phyloP scores from a whole-genome alignment of 2,888 invertebrate genomes.

The Ochlodes sylvanus region DNA sequence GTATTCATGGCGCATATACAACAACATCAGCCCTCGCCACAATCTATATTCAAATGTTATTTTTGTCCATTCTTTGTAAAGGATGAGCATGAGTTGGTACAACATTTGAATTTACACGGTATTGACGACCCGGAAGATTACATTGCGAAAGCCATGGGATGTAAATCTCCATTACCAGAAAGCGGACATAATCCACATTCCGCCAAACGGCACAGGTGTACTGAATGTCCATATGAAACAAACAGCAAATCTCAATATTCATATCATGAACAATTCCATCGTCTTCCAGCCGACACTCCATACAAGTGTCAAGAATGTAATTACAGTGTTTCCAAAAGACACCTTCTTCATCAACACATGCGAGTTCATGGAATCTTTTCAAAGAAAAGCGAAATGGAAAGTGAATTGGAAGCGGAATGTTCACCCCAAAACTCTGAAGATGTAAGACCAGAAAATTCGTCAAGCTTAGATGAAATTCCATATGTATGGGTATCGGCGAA shows the following conservation, averaged over 20 bases:
- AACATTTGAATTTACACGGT: constrained; percentile 88
- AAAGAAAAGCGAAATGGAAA: constrained; percentile 73
- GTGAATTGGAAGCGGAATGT: constrained; percentile 67
- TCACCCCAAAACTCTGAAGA: constrained; percentile 54
- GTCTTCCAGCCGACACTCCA: constrained; percentile 87
- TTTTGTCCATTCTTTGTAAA: constrained; percentile 92
- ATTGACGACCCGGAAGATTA: constrained; percentile 85
- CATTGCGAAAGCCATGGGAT: constrained; percentile 74
- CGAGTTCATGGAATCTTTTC: constrained; percentile 88
- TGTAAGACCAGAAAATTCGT: constrained; percentile 54
- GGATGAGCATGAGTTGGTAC: constrained; percentile 87
- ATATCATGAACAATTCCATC: constrained; percentile 94
- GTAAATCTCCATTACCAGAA: constrained; percentile 65
- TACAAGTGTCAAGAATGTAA: constrained; percentile 93
- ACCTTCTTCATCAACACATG: constrained; percentile 93
- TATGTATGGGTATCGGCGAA: constrained; percentile 91
- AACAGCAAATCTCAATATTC: constrained; percentile 94
- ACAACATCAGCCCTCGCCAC: constrained; percentile 88
- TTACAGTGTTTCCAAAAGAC: constrained; percentile 92
- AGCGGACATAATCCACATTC: constrained; percentile 52
- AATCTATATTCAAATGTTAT: constrained; percentile 91
- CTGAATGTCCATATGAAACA: constrained; percentile 93
- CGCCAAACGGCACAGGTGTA: constrained; percentile 90
- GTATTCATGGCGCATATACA: constrained; percentile 87
- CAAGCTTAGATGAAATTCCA: constrained; percentile 86